Conservation (phyloP, 35 echinoderm and acorn worm species). For the Stichopus chloronotus region DNA sequence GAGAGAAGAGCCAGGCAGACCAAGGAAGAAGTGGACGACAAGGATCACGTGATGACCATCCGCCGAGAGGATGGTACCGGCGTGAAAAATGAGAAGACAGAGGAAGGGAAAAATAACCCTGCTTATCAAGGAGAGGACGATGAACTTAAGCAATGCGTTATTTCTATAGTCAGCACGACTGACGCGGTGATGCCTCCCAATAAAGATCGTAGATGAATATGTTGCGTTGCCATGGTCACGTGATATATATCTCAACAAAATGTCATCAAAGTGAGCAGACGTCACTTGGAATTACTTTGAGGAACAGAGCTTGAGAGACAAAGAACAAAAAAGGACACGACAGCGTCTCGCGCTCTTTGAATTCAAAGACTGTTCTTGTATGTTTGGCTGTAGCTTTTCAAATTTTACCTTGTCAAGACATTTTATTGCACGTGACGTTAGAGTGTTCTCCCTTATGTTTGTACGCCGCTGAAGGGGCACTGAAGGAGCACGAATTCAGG, state of each 20-base stretch:
- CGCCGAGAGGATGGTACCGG: not conserved
- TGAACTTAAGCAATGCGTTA: not conserved
- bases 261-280: not conserved
- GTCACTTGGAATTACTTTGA: not conserved
- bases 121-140: not conserved
- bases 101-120: not conserved
- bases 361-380: too few species aligned
- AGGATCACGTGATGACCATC: not conserved
- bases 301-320: not conserved
- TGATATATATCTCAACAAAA: not conserved
- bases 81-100: not conserved
- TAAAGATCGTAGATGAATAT: not conserved
- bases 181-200: not conserved
- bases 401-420: too few species aligned
- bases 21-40: not conserved
- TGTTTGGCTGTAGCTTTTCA: too few species aligned
- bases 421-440: too few species aligned
- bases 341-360: too few species aligned
- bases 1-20: not conserved
- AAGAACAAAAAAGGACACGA: too few species aligned
- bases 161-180: constrained; percentile 15
- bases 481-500: too few species aligned
- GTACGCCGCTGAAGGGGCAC: too few species aligned
- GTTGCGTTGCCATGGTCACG: not conserved
- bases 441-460: too few species aligned